Evolutionary conservation across 1,140 invertebrate genomes (phyloP), one percentile per base, ranked within the genome.

Genomic region (Pseudomyrmex sp.): DNA sequence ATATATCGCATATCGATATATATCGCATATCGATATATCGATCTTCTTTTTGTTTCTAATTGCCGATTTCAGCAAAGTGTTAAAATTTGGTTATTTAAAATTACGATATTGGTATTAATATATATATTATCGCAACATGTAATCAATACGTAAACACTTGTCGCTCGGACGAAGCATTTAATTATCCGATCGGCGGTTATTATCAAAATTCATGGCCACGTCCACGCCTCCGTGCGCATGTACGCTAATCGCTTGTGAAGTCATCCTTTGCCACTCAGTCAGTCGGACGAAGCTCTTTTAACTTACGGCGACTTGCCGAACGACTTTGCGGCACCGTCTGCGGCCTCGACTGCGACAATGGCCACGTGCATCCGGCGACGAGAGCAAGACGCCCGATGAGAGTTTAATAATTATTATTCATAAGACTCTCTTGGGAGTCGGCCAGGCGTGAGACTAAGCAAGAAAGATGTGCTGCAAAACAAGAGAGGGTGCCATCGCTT

Each of bases 321-420:
- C 58, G n/a, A 68, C 54, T 66, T 61, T 68, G 26, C n/a, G 5
- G 35, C 35, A 72, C 50, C 18, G 23, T 59, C n/a, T 50, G 52
- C 59, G 59, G 35, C 48, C 63, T 72, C 46, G 62, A 58, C 61
- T 70, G 73, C 73, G 20, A 68, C 54, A 58, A 79, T 59, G 63
- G 72, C 46, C 46, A 48, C 35, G 26, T 46, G 50, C 23, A 56
- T 68, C 20, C 20, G 52, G 44, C 13, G 66, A 15, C 9, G 62
- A 70, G 79, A 85, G 74, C 76, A 52, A 88, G 83, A 77, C 26
- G 82, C 44, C 5, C 35, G 82, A 83, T 69, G 84, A 82, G 84
- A 91, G 88, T 93, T 94, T 93, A 88, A 90, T 94, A 93, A 94
- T 94, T 93, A 93, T 93, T 92, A 94, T 94, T 94, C 93, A 94